Conservation (phyloP, 2,113 vertebrate genomes). For the Cranoglanis bouderius region DNA sequence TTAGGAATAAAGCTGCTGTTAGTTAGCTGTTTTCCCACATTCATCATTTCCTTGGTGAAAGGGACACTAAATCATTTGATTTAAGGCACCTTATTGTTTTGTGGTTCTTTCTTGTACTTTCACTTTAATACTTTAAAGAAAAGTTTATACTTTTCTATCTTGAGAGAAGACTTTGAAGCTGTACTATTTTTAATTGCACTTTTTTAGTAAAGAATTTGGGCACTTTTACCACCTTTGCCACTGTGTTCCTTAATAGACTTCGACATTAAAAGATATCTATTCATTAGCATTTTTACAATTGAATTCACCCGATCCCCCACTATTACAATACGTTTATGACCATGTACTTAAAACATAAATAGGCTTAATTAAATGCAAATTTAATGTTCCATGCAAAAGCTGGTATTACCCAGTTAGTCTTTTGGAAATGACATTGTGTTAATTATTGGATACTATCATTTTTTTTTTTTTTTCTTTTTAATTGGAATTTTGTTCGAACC, state of each 20-base stretch:
- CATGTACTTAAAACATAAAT: constrained; percentile 5
- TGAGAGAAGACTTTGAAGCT: too few species aligned
- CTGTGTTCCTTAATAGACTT: background rate
- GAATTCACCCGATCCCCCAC: background rate
- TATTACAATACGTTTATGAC: background rate
- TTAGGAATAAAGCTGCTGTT: too few species aligned
- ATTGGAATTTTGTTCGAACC: constrained; percentile 4
- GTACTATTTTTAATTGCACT: too few species aligned
- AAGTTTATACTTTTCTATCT: too few species aligned
- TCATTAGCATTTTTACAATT: background rate
- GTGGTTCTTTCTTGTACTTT: too few species aligned
- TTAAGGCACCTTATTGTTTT: too few species aligned
- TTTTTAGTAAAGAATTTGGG: too few species aligned
- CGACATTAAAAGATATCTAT: background rate
- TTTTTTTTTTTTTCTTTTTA: constrained; percentile 14
- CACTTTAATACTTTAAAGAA: too few species aligned
- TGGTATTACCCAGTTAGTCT: background rate
- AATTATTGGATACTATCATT: constrained; percentile 1
- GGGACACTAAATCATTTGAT: too few species aligned
- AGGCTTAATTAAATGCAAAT: background rate
- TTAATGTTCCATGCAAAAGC: constrained; percentile 1
- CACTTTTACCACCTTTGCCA: background rate
- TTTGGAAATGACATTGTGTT: background rate
- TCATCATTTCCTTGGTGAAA: too few species aligned
- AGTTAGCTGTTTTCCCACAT: too few species aligned